Percentiles rank a stretch among this genome's conserved stretches.
These are phyloP conservation scores for Limnephilus rhombicus DNA, from an alignment of 2,888 invertebrate species.

Conservation along the genomic window DNA sequence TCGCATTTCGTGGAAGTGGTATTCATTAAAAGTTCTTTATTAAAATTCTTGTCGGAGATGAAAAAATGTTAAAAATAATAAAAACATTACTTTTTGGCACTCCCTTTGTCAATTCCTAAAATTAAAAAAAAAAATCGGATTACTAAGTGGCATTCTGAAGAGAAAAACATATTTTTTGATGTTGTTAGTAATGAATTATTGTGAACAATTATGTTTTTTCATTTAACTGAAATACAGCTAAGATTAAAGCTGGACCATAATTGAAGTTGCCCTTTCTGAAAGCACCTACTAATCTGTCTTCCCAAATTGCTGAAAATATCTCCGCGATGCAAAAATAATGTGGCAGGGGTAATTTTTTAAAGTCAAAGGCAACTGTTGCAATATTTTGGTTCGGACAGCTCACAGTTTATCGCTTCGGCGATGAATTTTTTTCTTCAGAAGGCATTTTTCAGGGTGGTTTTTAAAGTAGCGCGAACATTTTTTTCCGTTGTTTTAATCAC, in stretches of 20 bases:
- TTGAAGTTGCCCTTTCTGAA: neutral
- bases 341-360: conserved; percentile 59
- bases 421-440: neutral
- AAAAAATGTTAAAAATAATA: neutral
- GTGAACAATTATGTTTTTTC: neutral
- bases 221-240: neutral
- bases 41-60: neutral
- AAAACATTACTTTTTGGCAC: neutral
- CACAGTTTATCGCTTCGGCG: conserved; percentile 25
- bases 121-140: neutral
- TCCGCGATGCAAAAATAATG: conserved; percentile 40
- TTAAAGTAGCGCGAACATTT: neutral
- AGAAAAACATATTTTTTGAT: neutral
- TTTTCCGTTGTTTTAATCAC: too few relatives aligned
- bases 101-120: neutral
- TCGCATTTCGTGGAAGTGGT: neutral
- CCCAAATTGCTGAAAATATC: conserved; percentile 25
- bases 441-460: neutral
- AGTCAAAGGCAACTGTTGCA: conserved; percentile 61
- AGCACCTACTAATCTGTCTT: conserved; percentile 21
- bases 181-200: neutral
- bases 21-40: neutral
- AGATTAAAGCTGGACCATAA: neutral
- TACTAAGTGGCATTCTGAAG: neutral
- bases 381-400: conserved; percentile 41